Evolutionary conservation across 1,140 invertebrate species (phyloP).

Genomic region (Macrostomum lignano): DNA sequence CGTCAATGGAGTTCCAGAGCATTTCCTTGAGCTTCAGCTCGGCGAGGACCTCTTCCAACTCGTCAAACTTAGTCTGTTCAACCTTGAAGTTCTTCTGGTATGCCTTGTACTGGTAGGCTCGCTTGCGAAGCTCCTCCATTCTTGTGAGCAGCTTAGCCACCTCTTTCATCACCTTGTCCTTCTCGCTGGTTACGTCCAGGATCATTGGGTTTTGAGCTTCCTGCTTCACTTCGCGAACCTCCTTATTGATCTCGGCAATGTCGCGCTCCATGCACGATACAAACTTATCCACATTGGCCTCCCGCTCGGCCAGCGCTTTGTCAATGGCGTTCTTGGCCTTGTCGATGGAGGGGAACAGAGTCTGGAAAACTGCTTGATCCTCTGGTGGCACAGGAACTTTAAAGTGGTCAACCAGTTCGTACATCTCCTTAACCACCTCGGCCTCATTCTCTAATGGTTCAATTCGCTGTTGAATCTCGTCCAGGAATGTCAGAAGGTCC

Average conservation of each 20-base stretch:
- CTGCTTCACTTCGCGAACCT: constrained; percentile 25
- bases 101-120: constrained; percentile 35
- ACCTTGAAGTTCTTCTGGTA: constrained; percentile 33
- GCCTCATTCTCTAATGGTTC: constrained; percentile 36
- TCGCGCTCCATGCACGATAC: constrained; percentile 25
- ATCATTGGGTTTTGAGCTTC: constrained; percentile 38
- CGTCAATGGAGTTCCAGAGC: constrained; percentile 42
- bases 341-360: constrained; percentile 21
- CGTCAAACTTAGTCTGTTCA: constrained; percentile 46
- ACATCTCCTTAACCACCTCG: constrained; percentile 40
- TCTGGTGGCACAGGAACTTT: constrained; percentile 35
- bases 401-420: constrained; percentile 42
- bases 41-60: constrained; percentile 42
- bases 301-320: constrained; percentile 24
- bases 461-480: constrained; percentile 34
- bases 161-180: constrained; percentile 32
- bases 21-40: constrained; percentile 45
- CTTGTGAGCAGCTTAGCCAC: constrained; percentile 35
- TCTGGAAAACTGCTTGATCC: constrained; percentile 34
- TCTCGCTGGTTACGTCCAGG: constrained; percentile 40
- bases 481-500: constrained; percentile 38
- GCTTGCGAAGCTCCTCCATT: constrained; percentile 34
- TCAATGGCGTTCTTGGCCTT: constrained; percentile 26
- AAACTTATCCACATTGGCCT: constrained; percentile 25
- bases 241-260: constrained; percentile 22